Percentiles rank a stretch among this genome's conserved stretches.
Evolutionary conservation across 1,140 invertebrate species (phyloP).

Genomic region (Eueides isabella): DNA sequence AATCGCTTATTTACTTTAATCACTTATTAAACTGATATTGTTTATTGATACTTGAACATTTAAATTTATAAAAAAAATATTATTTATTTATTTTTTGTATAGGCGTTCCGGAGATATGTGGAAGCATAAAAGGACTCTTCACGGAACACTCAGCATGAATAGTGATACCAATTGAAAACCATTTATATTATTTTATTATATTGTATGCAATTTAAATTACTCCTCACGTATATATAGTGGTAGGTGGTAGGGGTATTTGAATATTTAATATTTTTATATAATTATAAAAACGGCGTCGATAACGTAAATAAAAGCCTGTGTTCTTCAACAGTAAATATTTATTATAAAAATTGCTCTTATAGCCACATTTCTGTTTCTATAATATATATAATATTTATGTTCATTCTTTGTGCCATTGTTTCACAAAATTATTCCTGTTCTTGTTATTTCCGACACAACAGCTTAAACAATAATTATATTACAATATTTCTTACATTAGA

Average conservation of each 20-base stretch:
- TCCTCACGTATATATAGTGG: not conserved
- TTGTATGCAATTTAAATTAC: not conserved
- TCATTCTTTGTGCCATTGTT: conserved; percentile 81
- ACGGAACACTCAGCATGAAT: conserved; percentile 46
- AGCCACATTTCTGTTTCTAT: conserved; percentile 81
- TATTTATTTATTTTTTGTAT: conserved; percentile 29
- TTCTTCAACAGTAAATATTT: conserved; percentile 82
- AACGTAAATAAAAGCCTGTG: conserved; percentile 29
- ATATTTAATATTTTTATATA: not conserved
- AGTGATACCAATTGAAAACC: not conserved
- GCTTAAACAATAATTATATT: conserved; percentile 81
- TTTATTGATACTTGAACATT: conserved; percentile 1
- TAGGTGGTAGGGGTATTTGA: not conserved
- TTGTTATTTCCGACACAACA: conserved; percentile 81
- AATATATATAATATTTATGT: conserved; percentile 82
- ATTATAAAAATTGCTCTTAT: conserved; percentile 83
- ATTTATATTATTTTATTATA: conserved; percentile 8
- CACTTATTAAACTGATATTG: not conserved
- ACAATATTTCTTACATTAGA: conserved; percentile 77
- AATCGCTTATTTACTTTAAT: not conserved
- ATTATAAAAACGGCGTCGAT: not conserved
- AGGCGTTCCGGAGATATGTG: conserved; percentile 77
- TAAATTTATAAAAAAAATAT: not conserved
- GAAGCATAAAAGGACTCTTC: conserved; percentile 75
- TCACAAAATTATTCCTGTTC: conserved; percentile 82